A percentile compares a stretch with the other conserved stretches of the same genome.
phyloP scores from a whole-genome alignment of 2,888 invertebrate species.

The Leucophora obtusa region DNA sequence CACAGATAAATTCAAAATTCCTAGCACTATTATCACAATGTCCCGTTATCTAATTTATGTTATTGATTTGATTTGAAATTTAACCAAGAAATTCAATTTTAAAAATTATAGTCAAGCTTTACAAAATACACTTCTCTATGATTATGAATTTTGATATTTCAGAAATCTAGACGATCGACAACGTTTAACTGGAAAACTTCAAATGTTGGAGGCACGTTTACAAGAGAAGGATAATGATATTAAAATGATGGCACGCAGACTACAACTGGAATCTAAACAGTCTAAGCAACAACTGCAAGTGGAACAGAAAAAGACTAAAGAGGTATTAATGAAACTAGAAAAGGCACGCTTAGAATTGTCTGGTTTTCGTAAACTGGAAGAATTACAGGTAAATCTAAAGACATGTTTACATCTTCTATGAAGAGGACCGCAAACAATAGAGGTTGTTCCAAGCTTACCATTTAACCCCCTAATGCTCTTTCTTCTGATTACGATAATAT shows the following conservation, averaged over 20 bases:
- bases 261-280: slow-evolving; percentile 86
- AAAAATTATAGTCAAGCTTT: no score
- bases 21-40: no score
- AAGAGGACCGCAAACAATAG: no score
- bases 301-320: slow-evolving; percentile 85
- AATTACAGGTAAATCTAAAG: slow-evolving; percentile 68
- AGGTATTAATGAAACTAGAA: slow-evolving; percentile 84
- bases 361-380: slow-evolving; percentile 75
- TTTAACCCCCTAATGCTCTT: no score
- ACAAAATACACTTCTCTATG: no score
- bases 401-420: no score
- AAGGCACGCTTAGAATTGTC: slow-evolving; percentile 74
- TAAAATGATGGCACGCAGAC: slow-evolving; percentile 83
- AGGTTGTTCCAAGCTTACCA: no score
- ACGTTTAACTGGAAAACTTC: slow-evolving; percentile 83
- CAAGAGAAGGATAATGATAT: slow-evolving; percentile 83
- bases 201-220: slow-evolving; percentile 80
- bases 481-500: no score
- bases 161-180: slow-evolving; percentile 87
- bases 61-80: no score
- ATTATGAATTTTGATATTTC: slow-evolving; percentile 5
- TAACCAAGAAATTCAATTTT: no score
- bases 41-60: no score
- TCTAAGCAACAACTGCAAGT: slow-evolving; percentile 84
- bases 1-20: no score